phyloP scores from a whole-genome alignment of 2,888 invertebrate species.

The Chrysolina oricalcia region DNA sequence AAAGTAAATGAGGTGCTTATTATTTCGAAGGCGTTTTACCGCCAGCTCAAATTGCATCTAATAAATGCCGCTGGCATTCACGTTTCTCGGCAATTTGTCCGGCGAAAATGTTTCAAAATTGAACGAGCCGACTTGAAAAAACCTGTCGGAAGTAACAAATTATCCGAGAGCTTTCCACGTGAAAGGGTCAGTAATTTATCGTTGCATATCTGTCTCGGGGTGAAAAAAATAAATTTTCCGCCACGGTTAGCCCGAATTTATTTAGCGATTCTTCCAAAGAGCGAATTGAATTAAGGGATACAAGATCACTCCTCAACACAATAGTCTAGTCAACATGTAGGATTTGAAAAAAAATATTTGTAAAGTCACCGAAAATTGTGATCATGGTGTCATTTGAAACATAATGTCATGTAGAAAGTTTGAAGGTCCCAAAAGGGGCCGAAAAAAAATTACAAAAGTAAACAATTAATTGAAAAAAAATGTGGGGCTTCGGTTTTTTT shows the following conservation, averaged over 20 bases:
- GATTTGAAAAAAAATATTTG: too few relatives aligned
- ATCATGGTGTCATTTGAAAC: too few relatives aligned
- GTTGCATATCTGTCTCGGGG: conserved; percentile 31
- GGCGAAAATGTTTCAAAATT: conserved; percentile 18
- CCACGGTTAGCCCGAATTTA: conserved; percentile 28
- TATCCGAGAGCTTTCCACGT: conserved; percentile 21
- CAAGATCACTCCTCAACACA: conserved; percentile 5
- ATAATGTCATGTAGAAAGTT: too few relatives aligned
- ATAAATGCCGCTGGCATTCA: not conserved
- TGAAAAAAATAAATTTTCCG: conserved; percentile 32
- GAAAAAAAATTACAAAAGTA: too few relatives aligned
- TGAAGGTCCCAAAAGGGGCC: too few relatives aligned
- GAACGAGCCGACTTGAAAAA: conserved; percentile 26
- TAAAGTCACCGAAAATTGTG: too few relatives aligned
- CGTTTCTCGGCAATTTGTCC: conserved; percentile 14
- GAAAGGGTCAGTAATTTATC: conserved; percentile 33
- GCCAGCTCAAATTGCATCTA: not conserved
- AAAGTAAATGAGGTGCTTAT: not conserved
- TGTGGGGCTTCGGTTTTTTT: too few relatives aligned
- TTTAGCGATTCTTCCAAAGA: not conserved
- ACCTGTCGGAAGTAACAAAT: conserved; percentile 35
- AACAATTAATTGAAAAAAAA: too few relatives aligned
- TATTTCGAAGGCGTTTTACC: not conserved
- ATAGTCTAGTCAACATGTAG: too few relatives aligned
- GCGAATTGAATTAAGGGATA: conserved; percentile 22